phyloP scores from a whole-genome alignment of 2,888 invertebrate genomes.

The Melanophora roralis region DNA sequence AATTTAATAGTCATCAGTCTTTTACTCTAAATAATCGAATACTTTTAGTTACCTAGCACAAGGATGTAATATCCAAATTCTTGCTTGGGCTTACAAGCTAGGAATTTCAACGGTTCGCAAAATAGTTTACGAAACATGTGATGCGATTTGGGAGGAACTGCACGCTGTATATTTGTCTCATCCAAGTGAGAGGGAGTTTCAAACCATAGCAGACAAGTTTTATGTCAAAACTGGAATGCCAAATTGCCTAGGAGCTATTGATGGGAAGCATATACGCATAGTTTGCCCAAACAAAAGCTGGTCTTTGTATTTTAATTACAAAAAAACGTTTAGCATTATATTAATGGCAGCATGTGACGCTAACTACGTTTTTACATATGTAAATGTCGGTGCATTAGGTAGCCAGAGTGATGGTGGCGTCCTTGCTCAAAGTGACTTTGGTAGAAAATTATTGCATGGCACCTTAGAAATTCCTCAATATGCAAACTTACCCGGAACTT shows the following conservation, averaged over 20 bases:
- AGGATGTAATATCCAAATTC: neutral
- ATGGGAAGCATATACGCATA: neutral
- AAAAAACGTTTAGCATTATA: neutral
- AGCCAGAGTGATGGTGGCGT: neutral
- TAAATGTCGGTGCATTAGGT: neutral
- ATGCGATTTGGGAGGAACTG: neutral
- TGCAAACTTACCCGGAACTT: neutral
- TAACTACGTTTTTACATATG: neutral
- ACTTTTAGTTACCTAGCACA: neutral
- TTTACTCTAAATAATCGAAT: too few species aligned
- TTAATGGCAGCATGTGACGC: neutral
- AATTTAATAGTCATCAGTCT: too few species aligned
- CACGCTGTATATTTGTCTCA: neutral
- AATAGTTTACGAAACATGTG: neutral
- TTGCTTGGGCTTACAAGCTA: neutral
- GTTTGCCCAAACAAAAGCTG: neutral
- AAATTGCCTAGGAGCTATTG: neutral
- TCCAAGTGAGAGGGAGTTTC: too few species aligned
- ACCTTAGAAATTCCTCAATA: neutral
- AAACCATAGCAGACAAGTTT: too few species aligned
- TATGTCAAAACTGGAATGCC: neutral
- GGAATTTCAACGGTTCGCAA: neutral
- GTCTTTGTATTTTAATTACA: neutral
- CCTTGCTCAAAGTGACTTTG: neutral
- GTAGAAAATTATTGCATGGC: too few species aligned